Evolutionary conservation across 1,140 invertebrate species (phyloP), one percentile per base, ranked within the genome.

Genomic region (Armadillidium nasatum): DNA sequence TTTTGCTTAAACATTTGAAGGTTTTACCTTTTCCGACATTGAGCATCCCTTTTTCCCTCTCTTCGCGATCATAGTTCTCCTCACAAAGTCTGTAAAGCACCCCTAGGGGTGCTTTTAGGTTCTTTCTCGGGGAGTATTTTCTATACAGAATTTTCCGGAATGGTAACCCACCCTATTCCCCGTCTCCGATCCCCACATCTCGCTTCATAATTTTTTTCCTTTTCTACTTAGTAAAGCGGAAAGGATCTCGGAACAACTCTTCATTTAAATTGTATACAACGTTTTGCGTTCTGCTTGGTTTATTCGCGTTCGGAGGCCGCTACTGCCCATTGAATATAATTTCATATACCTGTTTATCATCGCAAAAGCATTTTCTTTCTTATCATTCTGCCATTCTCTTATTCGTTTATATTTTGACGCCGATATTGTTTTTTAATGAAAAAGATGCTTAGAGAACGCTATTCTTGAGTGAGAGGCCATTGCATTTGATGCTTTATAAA

Each of bases 331-430:
- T 60, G 50, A 60, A 60, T 60, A 60, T 60, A 60, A 60, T 60
- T 60, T 60, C 50, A 60, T 60, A 60, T 60, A 60, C 50, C 11
- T 60, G 50, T 60, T 60, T 60, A 60, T 60, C 50, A 60, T 60
- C 11, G 19, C 50, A 60, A 60, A 60, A 1, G 19, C 19, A 60
- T 60, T 60, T 33, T 60, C 50, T 60, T 60, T 60, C 50, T 19
- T 60, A 60, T 33, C 33, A 33, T 33, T 33, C 33, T 33, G 1
- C 1, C 33, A 33, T 33, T 33, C 33, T 33, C 33, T 33, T 33
- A 6, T 33, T 33, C 33, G 2, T 33, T 33, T 33, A 33, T 33
- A 33, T 33, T 33, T 33, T 33, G 33, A 33, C 33, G 33, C 33
- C 33, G 33, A 33, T 33, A 33, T 33, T 33, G 33, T 33, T 33